Evolutionary conservation across 92 coral and sea anemone genomes (phyloP), one percentile per base, ranked within the genome.

Genomic region (Muricea muricata): DNA sequence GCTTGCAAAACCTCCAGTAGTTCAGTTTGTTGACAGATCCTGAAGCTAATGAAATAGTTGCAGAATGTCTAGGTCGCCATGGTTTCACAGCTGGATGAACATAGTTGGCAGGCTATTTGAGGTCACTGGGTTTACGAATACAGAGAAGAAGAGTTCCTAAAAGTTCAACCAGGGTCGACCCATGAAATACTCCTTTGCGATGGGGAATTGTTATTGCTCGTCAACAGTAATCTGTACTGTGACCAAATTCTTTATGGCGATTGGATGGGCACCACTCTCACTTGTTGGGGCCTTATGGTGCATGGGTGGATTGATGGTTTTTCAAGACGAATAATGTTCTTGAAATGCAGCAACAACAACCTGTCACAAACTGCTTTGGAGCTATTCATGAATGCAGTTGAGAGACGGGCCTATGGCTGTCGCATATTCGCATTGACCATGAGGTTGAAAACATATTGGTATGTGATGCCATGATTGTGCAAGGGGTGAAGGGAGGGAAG

Each of bases 361-460:
- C 87, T 79, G 21, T 72, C 90, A 11, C 77, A 73, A 24, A 89
- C 90, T 40, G 92, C 80, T 45, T 65, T 89, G 65, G 72, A 89
- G 15, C 34, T 89, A 24, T 89, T 89, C 75, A 35, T 56, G 34
- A 47, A 66, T 17, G 92, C 90, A 3, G 55, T 81, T 65, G 83
- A 83, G 48, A 67, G 84, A 83, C 77, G 73, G 85, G 84, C 24
- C 74, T 82, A 7, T 67, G 86, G 86, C 86, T 78, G 13, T 92
- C 89, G 13, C 89, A 90, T 35, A 88, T 91, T 21, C 79, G 92
- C 32, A 87, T 87, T 60, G 90, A 91, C 69, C 34, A 82, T 48
- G 92, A 92, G 18, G 94, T 91, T 15, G 92, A 88, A 77, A 91
- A 91, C 79, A 79, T 85, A 24, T 30, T 78, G 33, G 89, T 92